Percentiles rank a stretch among this genome's conserved stretches.
phyloP scores from a whole-genome alignment of 2,888 invertebrate species.

The Ecliptopera silaceata region DNA sequence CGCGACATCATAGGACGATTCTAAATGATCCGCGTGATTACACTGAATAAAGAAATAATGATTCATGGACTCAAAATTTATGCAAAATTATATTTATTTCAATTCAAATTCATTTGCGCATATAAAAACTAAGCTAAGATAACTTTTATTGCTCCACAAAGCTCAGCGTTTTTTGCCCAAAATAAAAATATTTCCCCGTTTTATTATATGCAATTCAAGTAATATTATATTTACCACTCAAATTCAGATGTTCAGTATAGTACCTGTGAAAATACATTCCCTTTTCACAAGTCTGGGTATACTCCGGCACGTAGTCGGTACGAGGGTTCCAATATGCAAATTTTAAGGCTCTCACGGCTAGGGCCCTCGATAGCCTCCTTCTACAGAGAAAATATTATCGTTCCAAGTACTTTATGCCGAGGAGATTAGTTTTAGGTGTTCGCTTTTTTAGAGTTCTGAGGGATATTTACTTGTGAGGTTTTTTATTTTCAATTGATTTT shows the following conservation, averaged over 20 bases:
- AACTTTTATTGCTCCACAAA: too few relatives aligned
- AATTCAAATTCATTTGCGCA: too few relatives aligned
- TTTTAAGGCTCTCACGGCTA: constrained; percentile 29
- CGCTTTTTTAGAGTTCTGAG: not conserved
- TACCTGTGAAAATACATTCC: constrained; percentile 16
- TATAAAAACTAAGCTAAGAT: too few relatives aligned
- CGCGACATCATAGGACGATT: too few relatives aligned
- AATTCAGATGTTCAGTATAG: not conserved
- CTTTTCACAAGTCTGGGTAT: not conserved
- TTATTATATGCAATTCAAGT: not conserved
- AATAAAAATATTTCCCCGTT: not conserved
- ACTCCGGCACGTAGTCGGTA: constrained; percentile 13
- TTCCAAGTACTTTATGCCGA: constrained; percentile 37
- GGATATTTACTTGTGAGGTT: not conserved
- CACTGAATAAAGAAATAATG: too few relatives aligned
- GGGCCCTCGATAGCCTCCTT: constrained; percentile 33
- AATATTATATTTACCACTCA: not conserved
- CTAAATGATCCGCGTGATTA: too few relatives aligned
- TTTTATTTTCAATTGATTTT: too few relatives aligned
- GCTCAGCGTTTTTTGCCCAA: too few relatives aligned
- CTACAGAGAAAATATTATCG: constrained; percentile 52
- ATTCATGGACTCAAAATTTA: too few relatives aligned
- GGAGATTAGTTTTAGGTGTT: not conserved
- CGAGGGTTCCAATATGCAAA: constrained; percentile 29
- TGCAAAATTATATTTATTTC: too few relatives aligned